Percentiles rank a stretch among this genome's conserved stretches.
Conservation (phyloP, 2,113 vertebrate genomes). For the Okapia johnstoni region DNA sequence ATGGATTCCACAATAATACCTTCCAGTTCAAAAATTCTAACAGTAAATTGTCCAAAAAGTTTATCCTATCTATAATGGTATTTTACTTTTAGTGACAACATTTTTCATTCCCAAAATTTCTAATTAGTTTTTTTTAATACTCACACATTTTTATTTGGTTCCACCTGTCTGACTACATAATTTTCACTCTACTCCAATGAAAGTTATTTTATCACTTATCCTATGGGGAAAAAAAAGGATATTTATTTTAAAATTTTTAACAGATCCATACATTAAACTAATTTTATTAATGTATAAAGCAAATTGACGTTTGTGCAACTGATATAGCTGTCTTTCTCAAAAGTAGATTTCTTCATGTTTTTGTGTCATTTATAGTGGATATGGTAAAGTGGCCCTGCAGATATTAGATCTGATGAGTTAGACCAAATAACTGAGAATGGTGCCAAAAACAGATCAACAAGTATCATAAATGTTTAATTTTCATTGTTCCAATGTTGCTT, state of each 20-base stretch:
- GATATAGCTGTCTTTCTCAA: neutral
- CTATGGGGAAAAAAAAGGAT: neutral
- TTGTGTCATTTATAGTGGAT: neutral
- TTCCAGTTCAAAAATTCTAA: neutral
- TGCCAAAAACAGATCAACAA: neutral
- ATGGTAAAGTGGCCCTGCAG: neutral
- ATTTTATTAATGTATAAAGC: neutral
- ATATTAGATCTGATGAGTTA: neutral
- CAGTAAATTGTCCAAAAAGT: neutral
- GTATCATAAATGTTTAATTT: neutral
- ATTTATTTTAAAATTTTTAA: neutral
- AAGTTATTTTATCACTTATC: neutral
- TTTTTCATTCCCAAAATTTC: neutral
- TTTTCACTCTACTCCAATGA: neutral
- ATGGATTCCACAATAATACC: neutral
- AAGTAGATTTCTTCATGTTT: neutral
- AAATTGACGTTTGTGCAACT: neutral
- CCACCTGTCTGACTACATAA: neutral
- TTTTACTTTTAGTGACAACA: neutral
- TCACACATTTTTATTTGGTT: neutral
- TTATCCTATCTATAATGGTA: neutral
- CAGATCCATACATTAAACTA: neutral
- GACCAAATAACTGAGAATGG: neutral
- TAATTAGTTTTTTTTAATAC: neutral
- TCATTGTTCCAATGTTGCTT: neutral